A percentile compares a stretch with the other conserved stretches of the same genome.
phyloP scores from a whole-genome alignment of 2,797 vertebrate genomes.

The Microcaecilia unicolor region DNA sequence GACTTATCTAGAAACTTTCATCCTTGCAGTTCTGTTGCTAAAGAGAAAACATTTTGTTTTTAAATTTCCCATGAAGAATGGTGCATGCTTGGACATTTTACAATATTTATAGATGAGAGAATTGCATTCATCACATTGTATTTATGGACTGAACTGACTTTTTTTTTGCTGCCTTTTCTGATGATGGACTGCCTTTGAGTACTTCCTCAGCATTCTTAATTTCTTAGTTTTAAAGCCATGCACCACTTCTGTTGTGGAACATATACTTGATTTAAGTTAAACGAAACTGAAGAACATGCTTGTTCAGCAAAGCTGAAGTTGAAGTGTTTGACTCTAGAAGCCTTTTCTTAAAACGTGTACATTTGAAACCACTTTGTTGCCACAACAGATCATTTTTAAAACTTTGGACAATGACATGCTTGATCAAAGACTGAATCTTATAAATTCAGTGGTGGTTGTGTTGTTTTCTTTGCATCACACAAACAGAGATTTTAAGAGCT shows the following conservation, averaged over 20 bases:
- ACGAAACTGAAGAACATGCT: constrained; percentile 32
- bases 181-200: constrained; percentile 18
- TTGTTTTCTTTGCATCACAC: too few relatives aligned
- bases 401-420: constrained; percentile 14
- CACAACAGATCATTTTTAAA: constrained; percentile 8
- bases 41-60: constrained; percentile 9
- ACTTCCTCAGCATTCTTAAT: constrained; percentile 12
- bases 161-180: constrained; percentile 11
- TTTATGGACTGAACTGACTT: constrained; percentile 22
- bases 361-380: constrained; percentile 22
- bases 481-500: too few relatives aligned
- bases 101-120: constrained; percentile 37
- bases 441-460: constrained; percentile 12
- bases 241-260: constrained; percentile 16
- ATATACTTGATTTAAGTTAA: constrained; percentile 36
- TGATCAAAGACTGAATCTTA: constrained; percentile 19
- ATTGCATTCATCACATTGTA: constrained; percentile 12
- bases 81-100: constrained; percentile 34
- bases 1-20: too few relatives aligned
- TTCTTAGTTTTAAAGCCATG: constrained; percentile 11
- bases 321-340: too few relatives aligned
- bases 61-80: constrained; percentile 5
- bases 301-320: constrained; percentile 28
- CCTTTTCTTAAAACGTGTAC: constrained; percentile 20
- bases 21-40: constrained; percentile 30